These are phyloP conservation scores for Hylyphantes graminicola DNA, from an alignment of 1,140 invertebrate species.

Conservation along the genomic window DNA sequence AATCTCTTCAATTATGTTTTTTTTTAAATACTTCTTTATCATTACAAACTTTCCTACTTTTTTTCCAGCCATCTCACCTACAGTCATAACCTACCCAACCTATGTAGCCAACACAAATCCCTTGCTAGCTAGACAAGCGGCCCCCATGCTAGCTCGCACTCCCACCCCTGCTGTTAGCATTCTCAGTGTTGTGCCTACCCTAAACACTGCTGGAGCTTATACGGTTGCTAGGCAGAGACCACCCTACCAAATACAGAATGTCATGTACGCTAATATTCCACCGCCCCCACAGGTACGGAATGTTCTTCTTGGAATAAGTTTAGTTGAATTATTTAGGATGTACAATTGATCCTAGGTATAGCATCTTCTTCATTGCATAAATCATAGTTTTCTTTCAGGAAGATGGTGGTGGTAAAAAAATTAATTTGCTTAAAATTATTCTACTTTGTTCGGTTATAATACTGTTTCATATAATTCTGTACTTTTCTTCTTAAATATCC, in stretches of 20 bases:
- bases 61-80: constrained; percentile 20
- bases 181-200: constrained; percentile 30
- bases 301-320: too few relatives aligned
- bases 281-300: constrained; percentile 23
- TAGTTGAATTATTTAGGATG: too few relatives aligned
- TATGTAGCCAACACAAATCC: constrained; percentile 47
- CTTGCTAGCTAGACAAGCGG: constrained; percentile 20
- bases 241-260: constrained; percentile 32
- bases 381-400: too few relatives aligned
- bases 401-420: too few relatives aligned
- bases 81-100: constrained; percentile 50
- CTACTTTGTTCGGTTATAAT: too few relatives aligned
- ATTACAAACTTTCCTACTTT: neutral
- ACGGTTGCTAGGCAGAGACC: constrained; percentile 20
- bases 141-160: neutral
- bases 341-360: too few relatives aligned
- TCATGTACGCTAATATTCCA: constrained; percentile 35
- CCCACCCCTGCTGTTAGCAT: constrained; percentile 42
- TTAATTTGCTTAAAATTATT: too few relatives aligned
- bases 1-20: too few relatives aligned
- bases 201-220: constrained; percentile 21
- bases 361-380: too few relatives aligned
- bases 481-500: too few relatives aligned
- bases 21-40: too few relatives aligned
- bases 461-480: too few relatives aligned